Base-by-base conservation (phyloP, 30 jellyfish, hydroid and myxozoan genomes). In the Pseudorhiza aurosa region DNA sequence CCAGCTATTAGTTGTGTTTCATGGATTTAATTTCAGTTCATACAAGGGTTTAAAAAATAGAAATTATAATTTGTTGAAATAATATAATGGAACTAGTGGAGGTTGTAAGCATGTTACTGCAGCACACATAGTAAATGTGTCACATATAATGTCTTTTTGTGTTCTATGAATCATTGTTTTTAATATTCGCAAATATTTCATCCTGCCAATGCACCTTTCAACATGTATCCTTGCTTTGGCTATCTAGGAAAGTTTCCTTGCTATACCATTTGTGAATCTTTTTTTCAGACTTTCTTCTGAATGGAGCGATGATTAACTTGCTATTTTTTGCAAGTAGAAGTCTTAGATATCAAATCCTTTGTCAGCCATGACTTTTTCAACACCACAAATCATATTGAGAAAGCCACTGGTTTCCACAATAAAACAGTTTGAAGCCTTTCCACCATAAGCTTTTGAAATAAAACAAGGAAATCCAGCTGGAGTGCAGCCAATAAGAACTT, bases 191-290 rank as follows among this genome's bases (percentile, higher is more conserved):
- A 46, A 72, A 24, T 45, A 17, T 47, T 72, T 72, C 3, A 72
- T 28, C 11, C 87, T 24, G 58, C 42, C 46, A 47, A 72, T 72
- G 57, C 53, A 33, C 43, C 87, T 45, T 53, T 72, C 80, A 24
- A 72, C 87, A 30, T 72, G 87, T 26, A 72, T 72, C 57, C 87
- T 51, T 46, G 79, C 63, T 15, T 72, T 72, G 7, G 87, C 87
- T n/a, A 49, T 47, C 39, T 24, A 21, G 8, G 80, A 44, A 4
- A 58, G 30, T 47, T 33, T 26, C 29, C 51, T 36, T 21, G 30
- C 42, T 25, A 46, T 31, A 5, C 44, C 9, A 6, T 19, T 47
- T 24, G 87, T 45, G 56, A 72, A 44, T 30, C 50, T 33, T n/a
- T 21, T 12, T 72, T 72, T 47, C n/a, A n/a, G n/a, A n/a, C 27